Percentiles rank a stretch among this genome's conserved stretches.
These are phyloP conservation scores for Catamblyrhynchus diadema DNA, from an alignment of 2,797 vertebrate species.

Conservation along the genomic window DNA sequence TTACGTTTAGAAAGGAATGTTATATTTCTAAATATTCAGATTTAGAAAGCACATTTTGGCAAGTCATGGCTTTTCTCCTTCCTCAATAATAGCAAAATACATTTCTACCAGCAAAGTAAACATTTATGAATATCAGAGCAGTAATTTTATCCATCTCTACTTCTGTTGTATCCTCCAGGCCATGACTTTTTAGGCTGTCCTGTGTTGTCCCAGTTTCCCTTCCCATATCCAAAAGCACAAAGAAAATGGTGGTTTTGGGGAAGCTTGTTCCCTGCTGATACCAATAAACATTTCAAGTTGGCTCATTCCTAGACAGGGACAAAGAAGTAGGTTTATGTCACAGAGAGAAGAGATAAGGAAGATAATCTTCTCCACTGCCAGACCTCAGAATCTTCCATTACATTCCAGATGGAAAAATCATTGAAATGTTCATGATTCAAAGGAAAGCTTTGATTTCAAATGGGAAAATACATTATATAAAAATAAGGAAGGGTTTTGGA, in stretches of 20 bases:
- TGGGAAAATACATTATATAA: neutral
- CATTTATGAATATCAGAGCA: neutral
- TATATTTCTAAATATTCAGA: neutral
- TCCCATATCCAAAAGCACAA: accelerated
- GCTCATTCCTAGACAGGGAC: neutral
- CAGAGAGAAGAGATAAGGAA: neutral
- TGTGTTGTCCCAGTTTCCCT: neutral
- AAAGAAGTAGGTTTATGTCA: neutral
- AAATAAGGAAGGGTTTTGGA: neutral
- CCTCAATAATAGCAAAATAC: neutral
- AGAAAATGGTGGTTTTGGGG: neutral
- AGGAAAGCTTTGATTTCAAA: neutral
- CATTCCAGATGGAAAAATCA: neutral
- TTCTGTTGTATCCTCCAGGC: neutral
- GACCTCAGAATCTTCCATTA: neutral
- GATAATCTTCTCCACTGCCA: neutral
- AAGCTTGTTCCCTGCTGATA: neutral
- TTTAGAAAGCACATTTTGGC: neutral
- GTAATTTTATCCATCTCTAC: neutral
- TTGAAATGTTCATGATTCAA: neutral
- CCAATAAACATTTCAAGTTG: neutral
- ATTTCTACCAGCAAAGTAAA: neutral
- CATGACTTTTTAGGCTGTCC: neutral
- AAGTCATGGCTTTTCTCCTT: neutral
- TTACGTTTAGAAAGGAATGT: neutral